phyloP scores from a whole-genome alignment of 2,797 vertebrate species.

The Sylvilagus floridanus region DNA sequence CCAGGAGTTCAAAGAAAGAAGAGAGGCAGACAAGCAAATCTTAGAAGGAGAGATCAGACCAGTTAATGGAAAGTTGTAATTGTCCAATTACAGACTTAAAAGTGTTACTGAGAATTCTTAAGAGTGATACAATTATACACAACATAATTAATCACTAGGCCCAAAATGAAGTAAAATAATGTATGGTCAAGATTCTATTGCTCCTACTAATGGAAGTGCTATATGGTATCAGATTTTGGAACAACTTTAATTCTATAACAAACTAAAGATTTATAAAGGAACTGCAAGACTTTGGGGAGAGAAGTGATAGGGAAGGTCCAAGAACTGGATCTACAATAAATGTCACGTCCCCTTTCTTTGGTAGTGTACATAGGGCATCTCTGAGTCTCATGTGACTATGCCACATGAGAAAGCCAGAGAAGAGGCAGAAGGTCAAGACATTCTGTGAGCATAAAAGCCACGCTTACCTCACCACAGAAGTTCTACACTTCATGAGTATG shows the following conservation, averaged over 20 bases:
- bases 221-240: not conserved
- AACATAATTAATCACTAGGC: not conserved
- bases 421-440: not conserved
- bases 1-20: not conserved
- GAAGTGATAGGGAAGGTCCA: rapidly evolving
- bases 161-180: not conserved
- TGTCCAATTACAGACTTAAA: not conserved
- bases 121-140: not conserved
- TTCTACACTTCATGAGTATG: not conserved
- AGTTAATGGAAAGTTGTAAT: not conserved
- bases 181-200: not conserved
- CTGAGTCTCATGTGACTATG: not conserved
- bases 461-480: not conserved
- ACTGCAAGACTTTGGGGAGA: not conserved
- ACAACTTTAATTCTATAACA: not conserved
- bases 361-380: not conserved
- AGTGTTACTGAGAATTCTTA: not conserved
- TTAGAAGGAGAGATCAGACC: not conserved
- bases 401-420: not conserved
- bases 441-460: not conserved
- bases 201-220: not conserved
- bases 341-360: not conserved
- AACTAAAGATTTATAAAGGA: not conserved
- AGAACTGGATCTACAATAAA: not conserved
- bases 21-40: not conserved